Evolutionary conservation across 1,140 invertebrate species (phyloP).

Genomic region (Lutraria rhynchaena): DNA sequence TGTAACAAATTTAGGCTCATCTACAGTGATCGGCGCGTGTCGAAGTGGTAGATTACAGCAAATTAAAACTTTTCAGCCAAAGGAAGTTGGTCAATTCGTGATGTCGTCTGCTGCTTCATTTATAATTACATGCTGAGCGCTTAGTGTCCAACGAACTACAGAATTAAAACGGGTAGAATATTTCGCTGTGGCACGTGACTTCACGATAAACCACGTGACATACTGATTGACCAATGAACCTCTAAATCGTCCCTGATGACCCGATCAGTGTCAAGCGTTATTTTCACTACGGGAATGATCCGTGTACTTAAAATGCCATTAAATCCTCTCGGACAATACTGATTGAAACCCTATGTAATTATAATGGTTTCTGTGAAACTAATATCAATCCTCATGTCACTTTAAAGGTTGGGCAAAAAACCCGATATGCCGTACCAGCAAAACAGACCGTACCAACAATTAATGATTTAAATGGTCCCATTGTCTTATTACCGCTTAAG

Average conservation of each 20-base stretch:
- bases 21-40: constrained; percentile 1
- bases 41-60: constrained; percentile 6
- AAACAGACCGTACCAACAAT: no score
- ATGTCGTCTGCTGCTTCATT: not conserved
- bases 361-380: no score
- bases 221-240: constrained; percentile 50
- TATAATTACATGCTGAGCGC: constrained; percentile 27
- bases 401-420: constrained; percentile 30
- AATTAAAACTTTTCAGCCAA: constrained; percentile 11
- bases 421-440: no score
- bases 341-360: not conserved
- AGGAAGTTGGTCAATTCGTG: constrained; percentile 15
- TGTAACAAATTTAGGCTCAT: constrained; percentile 6
- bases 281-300: constrained; percentile 10
- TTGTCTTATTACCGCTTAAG: no score
- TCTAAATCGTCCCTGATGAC: not conserved
- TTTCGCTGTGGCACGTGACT: constrained; percentile 32
- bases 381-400: not conserved
- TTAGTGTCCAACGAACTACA: not conserved
- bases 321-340: constrained; percentile 15
- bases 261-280: constrained; percentile 43
- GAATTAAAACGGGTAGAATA: constrained; percentile 21
- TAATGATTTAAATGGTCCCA: no score
- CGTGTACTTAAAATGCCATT: constrained; percentile 55
- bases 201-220: not conserved